A percentile compares a stretch with the other conserved stretches of the same genome.
phyloP scores from a whole-genome alignment of 2,113 vertebrate species.

The Himantopus leucocephalus region DNA sequence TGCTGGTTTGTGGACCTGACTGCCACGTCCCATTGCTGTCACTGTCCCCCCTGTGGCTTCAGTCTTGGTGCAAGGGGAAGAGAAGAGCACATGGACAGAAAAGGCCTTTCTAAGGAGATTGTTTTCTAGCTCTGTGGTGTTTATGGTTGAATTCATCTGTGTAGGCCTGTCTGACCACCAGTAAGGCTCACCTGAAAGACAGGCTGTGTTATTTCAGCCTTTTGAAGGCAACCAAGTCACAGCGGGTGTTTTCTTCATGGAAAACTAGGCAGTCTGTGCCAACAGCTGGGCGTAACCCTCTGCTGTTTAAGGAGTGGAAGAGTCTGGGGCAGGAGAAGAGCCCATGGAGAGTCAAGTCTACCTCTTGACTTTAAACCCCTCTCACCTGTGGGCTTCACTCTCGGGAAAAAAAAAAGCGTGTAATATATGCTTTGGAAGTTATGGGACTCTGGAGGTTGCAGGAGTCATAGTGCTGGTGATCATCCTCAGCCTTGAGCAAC shows the following conservation, averaged over 20 bases:
- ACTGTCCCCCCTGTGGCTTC: neutral
- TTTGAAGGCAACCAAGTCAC: neutral
- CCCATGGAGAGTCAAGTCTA: neutral
- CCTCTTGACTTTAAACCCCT: neutral
- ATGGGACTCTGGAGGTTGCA: neutral
- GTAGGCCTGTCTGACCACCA: neutral
- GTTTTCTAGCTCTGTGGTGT: neutral
- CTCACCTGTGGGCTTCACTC: neutral
- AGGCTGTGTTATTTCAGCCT: neutral
- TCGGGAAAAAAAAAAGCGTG: neutral
- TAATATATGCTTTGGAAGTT: neutral
- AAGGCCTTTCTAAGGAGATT: neutral
- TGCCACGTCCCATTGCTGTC: rapidly evolving
- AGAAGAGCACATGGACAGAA: neutral
- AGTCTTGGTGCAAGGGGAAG: neutral
- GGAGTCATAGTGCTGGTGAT: neutral
- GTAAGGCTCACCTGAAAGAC: neutral
- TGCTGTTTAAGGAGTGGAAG: neutral
- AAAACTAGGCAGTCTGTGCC: neutral
- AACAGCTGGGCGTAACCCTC: neutral
- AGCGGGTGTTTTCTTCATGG: neutral
- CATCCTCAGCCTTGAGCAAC: neutral
- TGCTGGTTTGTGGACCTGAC: neutral
- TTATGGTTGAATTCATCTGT: neutral
- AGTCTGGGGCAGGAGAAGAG: neutral